Evolutionary conservation across 2,888 invertebrate species (phyloP).

Genomic region (Lithosia quadra): DNA sequence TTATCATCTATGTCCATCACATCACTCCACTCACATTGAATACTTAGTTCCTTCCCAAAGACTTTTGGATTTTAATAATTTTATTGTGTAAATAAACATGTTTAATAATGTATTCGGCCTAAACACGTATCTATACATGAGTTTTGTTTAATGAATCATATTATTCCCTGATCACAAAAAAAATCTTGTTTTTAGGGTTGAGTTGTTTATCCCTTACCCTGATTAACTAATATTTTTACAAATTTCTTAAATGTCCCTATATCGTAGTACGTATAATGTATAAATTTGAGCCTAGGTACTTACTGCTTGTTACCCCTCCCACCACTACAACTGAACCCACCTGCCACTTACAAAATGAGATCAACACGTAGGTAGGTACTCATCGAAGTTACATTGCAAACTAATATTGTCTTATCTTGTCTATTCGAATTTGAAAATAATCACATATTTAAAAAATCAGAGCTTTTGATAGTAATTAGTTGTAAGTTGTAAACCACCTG

Average conservation of each 20-base stretch:
- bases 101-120: constrained; percentile 34
- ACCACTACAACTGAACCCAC: too few species aligned
- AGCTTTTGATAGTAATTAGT: not conserved
- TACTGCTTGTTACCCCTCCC: too few species aligned
- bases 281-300: too few species aligned
- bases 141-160: constrained; percentile 11
- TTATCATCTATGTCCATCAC: not conserved
- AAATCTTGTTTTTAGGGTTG: constrained; percentile 2
- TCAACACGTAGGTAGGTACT: too few species aligned
- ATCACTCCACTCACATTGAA: not conserved
- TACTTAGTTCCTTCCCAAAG: not conserved
- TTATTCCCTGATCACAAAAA: constrained; percentile 11
- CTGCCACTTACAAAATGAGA: too few species aligned
- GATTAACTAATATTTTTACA: not conserved
- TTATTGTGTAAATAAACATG: not conserved
- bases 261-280: too few species aligned
- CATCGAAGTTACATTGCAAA: constrained; percentile 26
- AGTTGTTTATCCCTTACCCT: not conserved
- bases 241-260: not conserved
- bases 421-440: constrained; percentile 11
- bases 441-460: constrained; percentile 15
- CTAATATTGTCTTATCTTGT: too few species aligned
- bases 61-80: constrained; percentile 6
- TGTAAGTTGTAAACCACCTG: not conserved
- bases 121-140: constrained; percentile 17